Conservation (phyloP, 2,113 vertebrate genomes). For the Lichenostomus cassidix region DNA sequence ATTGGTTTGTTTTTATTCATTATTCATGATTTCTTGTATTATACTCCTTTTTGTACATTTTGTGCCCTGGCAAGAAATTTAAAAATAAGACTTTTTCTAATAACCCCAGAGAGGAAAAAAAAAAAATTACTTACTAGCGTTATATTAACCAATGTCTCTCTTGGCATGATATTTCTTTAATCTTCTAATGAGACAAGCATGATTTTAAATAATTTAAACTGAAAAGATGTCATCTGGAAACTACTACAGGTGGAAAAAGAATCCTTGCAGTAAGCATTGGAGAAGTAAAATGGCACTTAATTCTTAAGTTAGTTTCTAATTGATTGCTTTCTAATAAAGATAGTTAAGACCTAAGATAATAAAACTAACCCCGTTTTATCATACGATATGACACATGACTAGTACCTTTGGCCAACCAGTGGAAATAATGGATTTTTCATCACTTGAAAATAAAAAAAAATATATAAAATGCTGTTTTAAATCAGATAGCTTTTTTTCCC, state of each 20-base stretch:
- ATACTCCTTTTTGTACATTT: background rate
- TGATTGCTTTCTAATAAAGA: background rate
- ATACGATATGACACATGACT: background rate
- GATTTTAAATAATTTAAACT: background rate
- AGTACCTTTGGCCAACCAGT: background rate
- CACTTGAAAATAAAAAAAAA: background rate
- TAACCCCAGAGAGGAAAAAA: background rate
- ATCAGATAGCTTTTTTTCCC: background rate
- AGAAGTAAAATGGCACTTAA: background rate
- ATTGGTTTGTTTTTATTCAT: background rate
- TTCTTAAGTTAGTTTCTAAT: background rate
- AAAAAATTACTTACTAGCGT: background rate
- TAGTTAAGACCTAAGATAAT: background rate
- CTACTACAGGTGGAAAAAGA: background rate
- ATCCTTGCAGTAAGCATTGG: background rate
- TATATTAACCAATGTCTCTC: background rate
- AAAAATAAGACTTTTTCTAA: background rate
- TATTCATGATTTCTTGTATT: background rate
- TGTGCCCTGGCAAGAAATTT: background rate
- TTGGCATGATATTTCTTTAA: background rate
- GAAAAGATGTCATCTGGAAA: background rate
- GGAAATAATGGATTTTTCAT: background rate
- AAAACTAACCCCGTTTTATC: background rate
- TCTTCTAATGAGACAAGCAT: background rate
- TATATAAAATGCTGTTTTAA: background rate